Conservation (phyloP, 2,888 invertebrate genomes). For the Melieria picta region DNA sequence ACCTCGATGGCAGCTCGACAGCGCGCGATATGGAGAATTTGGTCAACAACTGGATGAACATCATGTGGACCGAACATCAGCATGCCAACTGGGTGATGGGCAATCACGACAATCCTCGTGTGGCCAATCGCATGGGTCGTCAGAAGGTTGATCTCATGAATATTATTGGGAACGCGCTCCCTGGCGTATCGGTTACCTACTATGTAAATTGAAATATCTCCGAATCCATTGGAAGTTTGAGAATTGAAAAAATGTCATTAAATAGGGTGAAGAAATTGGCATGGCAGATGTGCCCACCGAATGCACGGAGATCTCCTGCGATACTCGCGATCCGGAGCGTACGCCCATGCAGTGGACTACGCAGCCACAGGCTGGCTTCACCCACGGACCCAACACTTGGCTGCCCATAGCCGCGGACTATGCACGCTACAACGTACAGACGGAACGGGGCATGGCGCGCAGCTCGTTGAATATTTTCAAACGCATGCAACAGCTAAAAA, state of each 20-base stretch:
- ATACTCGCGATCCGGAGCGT: slow-evolving; percentile 69
- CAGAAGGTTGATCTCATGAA: slow-evolving; percentile 76
- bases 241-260: too few relatives aligned
- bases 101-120: slow-evolving; percentile 74
- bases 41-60: slow-evolving; percentile 71
- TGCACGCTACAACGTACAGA: slow-evolving; percentile 69
- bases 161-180: slow-evolving; percentile 76
- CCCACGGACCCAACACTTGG: slow-evolving; percentile 71
- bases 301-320: slow-evolving; percentile 56
- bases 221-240: too few relatives aligned
- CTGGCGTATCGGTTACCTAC: slow-evolving; percentile 83
- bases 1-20: slow-evolving; percentile 68
- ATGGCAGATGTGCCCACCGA: slow-evolving; percentile 68
- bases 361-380: slow-evolving; percentile 70
- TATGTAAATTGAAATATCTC: slow-evolving; percentile 67
- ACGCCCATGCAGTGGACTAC: slow-evolving; percentile 73
- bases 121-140: slow-evolving; percentile 72
- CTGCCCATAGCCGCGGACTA: slow-evolving; percentile 75
- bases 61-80: slow-evolving; percentile 68
- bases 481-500: slow-evolving; percentile 68
- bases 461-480: slow-evolving; percentile 73
- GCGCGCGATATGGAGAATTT: slow-evolving; percentile 68
- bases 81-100: slow-evolving; percentile 77
- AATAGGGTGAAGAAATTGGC: slow-evolving; percentile 76
- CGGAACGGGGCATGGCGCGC: slow-evolving; percentile 66